Percentiles rank a stretch among this genome's conserved stretches.
These are phyloP conservation scores for Apodemus speciosus DNA, from an alignment of 2,113 vertebrate species.

Conservation along the genomic window DNA sequence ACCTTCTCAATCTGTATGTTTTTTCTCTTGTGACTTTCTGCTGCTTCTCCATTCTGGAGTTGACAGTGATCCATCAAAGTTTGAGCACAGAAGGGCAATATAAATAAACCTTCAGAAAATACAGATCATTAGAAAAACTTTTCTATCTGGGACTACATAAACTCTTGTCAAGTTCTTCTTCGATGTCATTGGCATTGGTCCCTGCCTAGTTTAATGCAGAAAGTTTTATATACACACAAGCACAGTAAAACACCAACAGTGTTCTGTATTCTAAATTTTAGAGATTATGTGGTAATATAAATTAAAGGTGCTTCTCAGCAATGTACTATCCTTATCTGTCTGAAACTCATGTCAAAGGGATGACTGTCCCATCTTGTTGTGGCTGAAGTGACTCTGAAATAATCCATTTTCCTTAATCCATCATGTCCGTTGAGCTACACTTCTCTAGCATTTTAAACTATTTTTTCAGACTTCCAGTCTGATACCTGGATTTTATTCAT, in stretches of 20 bases:
- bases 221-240: not conserved
- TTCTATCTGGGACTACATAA: not conserved
- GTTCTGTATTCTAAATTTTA: not conserved
- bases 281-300: not conserved
- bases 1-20: not conserved
- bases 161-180: not conserved
- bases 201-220: not conserved
- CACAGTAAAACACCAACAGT: not conserved
- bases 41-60: not conserved
- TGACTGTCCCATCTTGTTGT: not conserved
- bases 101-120: not conserved
- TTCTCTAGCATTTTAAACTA: not conserved
- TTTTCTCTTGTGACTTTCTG: not conserved
- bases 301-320: not conserved
- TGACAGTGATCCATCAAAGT: not conserved
- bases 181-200: not conserved
- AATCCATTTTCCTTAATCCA: not conserved
- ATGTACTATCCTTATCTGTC: not conserved
- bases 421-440: not conserved
- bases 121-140: not conserved
- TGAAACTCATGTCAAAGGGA: not conserved
- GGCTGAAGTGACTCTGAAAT: not conserved
- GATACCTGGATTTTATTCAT: not conserved
- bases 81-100: not conserved
- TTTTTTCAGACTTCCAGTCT: not conserved